Conservation (phyloP, 1,140 invertebrate species). For the Caenorhabditis remanei region DNA sequence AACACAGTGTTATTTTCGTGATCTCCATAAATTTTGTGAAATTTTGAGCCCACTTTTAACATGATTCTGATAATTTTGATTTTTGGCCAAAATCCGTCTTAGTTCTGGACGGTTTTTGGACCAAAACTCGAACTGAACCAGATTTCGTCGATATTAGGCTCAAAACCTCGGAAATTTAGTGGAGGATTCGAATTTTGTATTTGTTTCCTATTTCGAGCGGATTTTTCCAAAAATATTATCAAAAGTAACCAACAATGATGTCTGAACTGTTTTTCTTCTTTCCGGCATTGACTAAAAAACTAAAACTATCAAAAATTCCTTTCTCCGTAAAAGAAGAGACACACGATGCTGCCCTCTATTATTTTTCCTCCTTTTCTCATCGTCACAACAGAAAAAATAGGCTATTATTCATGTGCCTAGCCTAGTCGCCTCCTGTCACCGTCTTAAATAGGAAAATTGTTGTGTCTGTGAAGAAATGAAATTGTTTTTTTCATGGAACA, state of each 20-base stretch:
- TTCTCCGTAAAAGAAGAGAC: not conserved
- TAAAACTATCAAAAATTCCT: not conserved
- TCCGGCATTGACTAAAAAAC: no score
- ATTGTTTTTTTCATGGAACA: no score
- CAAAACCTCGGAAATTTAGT: not conserved
- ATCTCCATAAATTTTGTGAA: not conserved
- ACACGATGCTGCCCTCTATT: not conserved
- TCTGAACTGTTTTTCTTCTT: not conserved
- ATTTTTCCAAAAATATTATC: not conserved
- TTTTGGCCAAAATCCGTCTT: not conserved
- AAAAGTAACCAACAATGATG: no score
- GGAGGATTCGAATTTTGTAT: not conserved
- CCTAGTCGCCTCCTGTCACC: not conserved
- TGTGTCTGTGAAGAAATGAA: no score
- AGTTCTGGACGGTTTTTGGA: not conserved
- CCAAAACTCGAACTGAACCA: not conserved
- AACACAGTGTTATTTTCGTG: not conserved
- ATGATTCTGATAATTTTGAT: not conserved
- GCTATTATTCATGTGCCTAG: constrained; percentile 10
- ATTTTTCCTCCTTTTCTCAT: not conserved
- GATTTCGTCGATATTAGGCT: not conserved
- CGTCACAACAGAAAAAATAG: not conserved
- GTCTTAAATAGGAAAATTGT: no score
- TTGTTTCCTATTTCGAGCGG: no score
- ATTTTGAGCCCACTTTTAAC: not conserved